Evolutionary conservation across 2,113 vertebrate species (phyloP).

Genomic region (Oplegnathus fasciatus): DNA sequence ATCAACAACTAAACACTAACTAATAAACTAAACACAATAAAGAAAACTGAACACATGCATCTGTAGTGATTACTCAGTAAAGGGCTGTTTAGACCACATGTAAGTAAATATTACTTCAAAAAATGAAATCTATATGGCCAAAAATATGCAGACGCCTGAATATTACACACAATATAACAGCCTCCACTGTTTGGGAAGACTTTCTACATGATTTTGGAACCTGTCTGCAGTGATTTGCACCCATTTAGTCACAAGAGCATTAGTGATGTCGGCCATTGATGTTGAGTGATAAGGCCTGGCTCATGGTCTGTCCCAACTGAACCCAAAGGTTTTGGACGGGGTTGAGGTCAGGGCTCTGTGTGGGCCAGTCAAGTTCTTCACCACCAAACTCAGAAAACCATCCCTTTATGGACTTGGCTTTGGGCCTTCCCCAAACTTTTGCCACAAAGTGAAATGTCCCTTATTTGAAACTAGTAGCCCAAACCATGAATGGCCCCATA

Average conservation of each 20-base stretch:
- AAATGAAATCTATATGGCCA: background rate
- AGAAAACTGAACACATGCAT: background rate
- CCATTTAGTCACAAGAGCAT: too few relatives aligned
- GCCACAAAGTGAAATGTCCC: background rate
- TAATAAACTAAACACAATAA: background rate
- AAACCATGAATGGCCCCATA: too few relatives aligned
- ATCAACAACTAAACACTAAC: background rate
- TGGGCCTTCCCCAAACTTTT: background rate
- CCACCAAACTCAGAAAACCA: too few relatives aligned
- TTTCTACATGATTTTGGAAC: slow-evolving; percentile 4
- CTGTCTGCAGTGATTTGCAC: too few relatives aligned
- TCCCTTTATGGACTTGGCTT: background rate
- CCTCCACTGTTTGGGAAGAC: background rate
- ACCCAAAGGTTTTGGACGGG: background rate
- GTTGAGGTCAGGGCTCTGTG: too few relatives aligned
- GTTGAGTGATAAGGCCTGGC: background rate
- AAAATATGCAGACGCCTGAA: background rate
- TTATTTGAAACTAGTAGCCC: too few relatives aligned
- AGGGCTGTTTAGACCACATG: background rate
- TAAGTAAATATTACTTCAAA: background rate
- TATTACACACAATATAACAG: background rate
- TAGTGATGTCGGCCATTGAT: too few relatives aligned
- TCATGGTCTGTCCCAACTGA: background rate
- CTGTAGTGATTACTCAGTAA: background rate
- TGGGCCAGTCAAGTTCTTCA: too few relatives aligned